Conservation (phyloP, 64 coral and sea anemone genomes). For the Montipora sp. region DNA sequence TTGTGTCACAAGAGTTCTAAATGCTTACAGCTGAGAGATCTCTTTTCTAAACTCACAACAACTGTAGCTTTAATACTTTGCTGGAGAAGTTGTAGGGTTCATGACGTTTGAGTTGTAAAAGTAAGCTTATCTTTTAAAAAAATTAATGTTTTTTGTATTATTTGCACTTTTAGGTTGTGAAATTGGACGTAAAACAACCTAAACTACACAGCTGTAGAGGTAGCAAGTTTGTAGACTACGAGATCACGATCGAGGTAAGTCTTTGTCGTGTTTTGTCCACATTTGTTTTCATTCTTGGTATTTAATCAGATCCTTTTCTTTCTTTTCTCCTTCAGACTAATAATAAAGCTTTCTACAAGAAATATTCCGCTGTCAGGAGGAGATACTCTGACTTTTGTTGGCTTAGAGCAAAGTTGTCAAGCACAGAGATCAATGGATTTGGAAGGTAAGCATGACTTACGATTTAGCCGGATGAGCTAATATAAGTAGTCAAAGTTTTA, state of each 20-base stretch:
- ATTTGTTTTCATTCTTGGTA: too few relatives aligned
- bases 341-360: slow-evolving; percentile 91
- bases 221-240: slow-evolving; percentile 92
- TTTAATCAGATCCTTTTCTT: not conserved
- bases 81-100: too few relatives aligned
- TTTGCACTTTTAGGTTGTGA: slow-evolving; percentile 39
- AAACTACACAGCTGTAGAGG: slow-evolving; percentile 70
- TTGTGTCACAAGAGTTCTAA: too few relatives aligned
- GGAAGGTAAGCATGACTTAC: slow-evolving; percentile 51
- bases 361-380: slow-evolving; percentile 83
- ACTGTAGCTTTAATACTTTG: not conserved
- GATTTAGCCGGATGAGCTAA: too few relatives aligned
- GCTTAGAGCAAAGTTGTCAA: slow-evolving; percentile 83
- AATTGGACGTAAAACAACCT: slow-evolving; percentile 77
- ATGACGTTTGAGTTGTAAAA: too few relatives aligned
- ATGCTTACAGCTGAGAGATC: too few relatives aligned
- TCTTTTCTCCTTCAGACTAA: slow-evolving; percentile 68
- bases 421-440: slow-evolving; percentile 84
- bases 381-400: slow-evolving; percentile 96
- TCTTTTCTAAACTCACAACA: not conserved
- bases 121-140: too few relatives aligned
- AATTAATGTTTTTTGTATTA: not conserved
- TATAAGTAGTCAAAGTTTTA: too few relatives aligned
- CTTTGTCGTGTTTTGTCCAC: not conserved
- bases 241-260: slow-evolving; percentile 89